Base-by-base conservation (phyloP, 53 echinoderm and acorn worm genomes). In the Luidia sarsii region DNA sequence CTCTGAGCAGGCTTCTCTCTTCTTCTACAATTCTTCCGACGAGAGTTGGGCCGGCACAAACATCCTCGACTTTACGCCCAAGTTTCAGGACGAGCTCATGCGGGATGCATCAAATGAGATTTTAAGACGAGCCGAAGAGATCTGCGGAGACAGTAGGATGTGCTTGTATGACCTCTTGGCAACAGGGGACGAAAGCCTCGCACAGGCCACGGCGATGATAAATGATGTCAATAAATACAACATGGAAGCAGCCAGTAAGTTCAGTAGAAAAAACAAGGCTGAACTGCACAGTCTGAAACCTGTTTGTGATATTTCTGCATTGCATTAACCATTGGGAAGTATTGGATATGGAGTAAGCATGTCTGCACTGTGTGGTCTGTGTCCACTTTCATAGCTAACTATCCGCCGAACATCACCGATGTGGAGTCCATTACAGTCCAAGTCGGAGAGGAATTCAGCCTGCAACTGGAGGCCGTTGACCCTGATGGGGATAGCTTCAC, bases 81-180 rank as follows among this genome's bases (percentile, higher is more conserved):
- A 70, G 13, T 89, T 92, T 87, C 72, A 89, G 4, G 86, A 89
- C 1, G 87, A 95, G 39, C 70, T 95, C 8, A 49, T 92, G 0
- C 10, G 45, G 1, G 55, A 39, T n/a, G 64, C 59, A 24, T 80
- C 80, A 28, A 57, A 64, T 0, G 37, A 50, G 0, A 67, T 83
- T 63, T 61, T 87, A 15, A 63, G 87, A 28, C 31, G 60, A 34
- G 87, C 87, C 7, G 82, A n/a, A 21, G 45, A 13, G 3, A 77
- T 67, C 18, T 95, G 95, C 32, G 83, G 61, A 3, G 82, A 33
- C 39, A 81, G 85, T 75, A 53, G 19, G 43, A 71, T 86, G 51
- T 95, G 95, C 75, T 70, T 86, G 18, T 95, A 63, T 51, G 95
- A 95, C 33, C 29, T 75, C 38, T 57, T 92, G 23, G 91, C 89